Evolutionary conservation across 2,113 vertebrate genomes (phyloP).

Genomic region (Sialia sialis): DNA sequence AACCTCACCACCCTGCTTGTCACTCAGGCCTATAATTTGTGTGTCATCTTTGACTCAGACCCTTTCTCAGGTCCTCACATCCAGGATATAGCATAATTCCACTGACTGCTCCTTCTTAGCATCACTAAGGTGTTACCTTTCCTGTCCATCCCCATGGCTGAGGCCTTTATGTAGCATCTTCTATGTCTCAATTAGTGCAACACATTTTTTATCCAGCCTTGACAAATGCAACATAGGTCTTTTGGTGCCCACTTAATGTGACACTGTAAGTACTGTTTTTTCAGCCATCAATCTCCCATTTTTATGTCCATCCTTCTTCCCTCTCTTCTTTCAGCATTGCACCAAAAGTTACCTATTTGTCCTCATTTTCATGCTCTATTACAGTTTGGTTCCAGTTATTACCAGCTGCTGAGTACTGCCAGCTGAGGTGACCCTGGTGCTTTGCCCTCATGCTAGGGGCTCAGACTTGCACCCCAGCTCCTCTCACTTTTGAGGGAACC

Average conservation of each 20-base stretch:
- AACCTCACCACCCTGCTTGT: neutral
- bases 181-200: neutral
- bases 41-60: constrained; percentile 7
- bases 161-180: neutral
- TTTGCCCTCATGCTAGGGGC: accelerated
- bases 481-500: neutral
- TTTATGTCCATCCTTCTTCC: neutral
- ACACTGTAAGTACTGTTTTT: neutral
- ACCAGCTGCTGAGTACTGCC: neutral
- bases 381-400: neutral
- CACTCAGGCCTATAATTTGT: constrained; percentile 39
- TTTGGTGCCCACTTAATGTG: neutral
- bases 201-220: neutral
- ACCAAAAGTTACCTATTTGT: neutral
- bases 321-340: neutral
- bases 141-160: neutral
- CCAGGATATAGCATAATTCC: neutral
- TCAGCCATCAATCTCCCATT: neutral
- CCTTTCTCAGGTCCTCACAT: neutral
- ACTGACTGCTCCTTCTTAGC: neutral
- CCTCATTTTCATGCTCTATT: neutral
- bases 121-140: neutral
- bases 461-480: neutral
- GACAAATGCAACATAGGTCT: neutral
- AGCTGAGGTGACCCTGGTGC: neutral